Percentiles rank a stretch among this genome's conserved stretches.
phyloP scores from a whole-genome alignment of 1,140 invertebrate species.

The Calliphora vicina region DNA sequence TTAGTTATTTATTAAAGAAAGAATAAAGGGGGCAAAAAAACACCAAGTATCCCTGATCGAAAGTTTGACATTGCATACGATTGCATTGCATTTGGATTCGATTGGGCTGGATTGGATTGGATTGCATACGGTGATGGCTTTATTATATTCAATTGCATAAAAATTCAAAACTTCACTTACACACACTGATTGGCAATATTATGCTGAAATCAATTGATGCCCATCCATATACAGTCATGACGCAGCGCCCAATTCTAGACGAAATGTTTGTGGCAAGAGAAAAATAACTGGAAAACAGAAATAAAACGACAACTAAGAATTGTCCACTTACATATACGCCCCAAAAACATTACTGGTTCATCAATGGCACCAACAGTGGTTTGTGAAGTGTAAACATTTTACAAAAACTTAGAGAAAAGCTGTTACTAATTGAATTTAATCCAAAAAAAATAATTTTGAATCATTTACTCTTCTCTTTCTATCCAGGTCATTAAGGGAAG shows the following conservation, averaged over 20 bases:
- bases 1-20: background rate
- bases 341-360: background rate
- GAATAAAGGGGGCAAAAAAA: background rate
- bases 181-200: slow-evolving; percentile 28
- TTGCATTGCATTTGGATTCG: background rate
- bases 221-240: slow-evolving; percentile 35
- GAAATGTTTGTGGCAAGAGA: background rate
- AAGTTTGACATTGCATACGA: background rate
- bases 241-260: slow-evolving; percentile 57
- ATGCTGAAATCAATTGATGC: slow-evolving; percentile 24
- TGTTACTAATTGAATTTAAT: too few relatives aligned
- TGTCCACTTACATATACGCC: background rate
- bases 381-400: background rate
- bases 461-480: too few relatives aligned
- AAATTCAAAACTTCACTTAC: slow-evolving; percentile 24
- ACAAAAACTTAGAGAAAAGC: background rate
- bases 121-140: slow-evolving; percentile 17
- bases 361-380: background rate
- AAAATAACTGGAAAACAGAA: too few relatives aligned
- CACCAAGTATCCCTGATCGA: background rate
- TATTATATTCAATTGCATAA: slow-evolving; percentile 12
- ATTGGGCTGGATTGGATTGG: background rate
- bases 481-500: too few relatives aligned
- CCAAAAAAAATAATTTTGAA: too few relatives aligned
- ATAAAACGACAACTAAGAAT: background rate